phyloP scores from a whole-genome alignment of 2,797 vertebrate species.

The Hemitrygon akajei region DNA sequence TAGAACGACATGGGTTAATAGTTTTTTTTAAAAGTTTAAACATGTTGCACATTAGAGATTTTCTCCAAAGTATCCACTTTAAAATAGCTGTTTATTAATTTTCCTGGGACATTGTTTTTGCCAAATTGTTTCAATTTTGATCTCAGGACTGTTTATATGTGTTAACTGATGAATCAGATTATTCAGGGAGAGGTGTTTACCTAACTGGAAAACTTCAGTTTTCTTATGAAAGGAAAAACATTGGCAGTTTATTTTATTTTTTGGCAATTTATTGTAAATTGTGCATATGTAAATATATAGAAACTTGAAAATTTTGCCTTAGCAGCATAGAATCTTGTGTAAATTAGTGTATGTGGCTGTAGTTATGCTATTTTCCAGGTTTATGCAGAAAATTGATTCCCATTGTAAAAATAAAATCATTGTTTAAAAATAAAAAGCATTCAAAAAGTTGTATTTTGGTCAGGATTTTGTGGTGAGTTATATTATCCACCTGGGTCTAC shows the following conservation, averaged over 20 bases:
- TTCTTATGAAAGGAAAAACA: constrained; percentile 32
- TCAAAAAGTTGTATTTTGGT: not conserved
- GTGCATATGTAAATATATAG: constrained; percentile 23
- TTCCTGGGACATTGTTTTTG: constrained; percentile 22
- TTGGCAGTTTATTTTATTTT: constrained; percentile 29
- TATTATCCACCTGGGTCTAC: not conserved
- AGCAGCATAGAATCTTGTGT: constrained; percentile 22
- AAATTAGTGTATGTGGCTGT: constrained; percentile 32
- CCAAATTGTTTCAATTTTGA: constrained; percentile 30
- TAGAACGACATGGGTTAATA: not conserved
- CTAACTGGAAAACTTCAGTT: constrained; percentile 14
- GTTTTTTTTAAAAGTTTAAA: not conserved
- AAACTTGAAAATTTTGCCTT: constrained; percentile 26
- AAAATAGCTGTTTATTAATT: not conserved
- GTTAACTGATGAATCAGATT: constrained; percentile 28
- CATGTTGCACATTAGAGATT: not conserved
- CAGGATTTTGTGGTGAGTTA: not conserved
- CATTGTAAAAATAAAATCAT: constrained; percentile 8
- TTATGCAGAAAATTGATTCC: constrained; percentile 9
- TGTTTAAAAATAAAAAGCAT: constrained; percentile 36
- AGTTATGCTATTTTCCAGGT: constrained; percentile 22
- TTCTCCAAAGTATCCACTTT: not conserved
- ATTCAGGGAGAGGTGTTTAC: constrained; percentile 34
- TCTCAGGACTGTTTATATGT: constrained; percentile 7
- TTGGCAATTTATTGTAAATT: constrained; percentile 31